Evolutionary conservation across 2,888 invertebrate species (phyloP), one percentile per base, ranked within the genome.

Genomic region (Scrobipalpa atriplicella): DNA sequence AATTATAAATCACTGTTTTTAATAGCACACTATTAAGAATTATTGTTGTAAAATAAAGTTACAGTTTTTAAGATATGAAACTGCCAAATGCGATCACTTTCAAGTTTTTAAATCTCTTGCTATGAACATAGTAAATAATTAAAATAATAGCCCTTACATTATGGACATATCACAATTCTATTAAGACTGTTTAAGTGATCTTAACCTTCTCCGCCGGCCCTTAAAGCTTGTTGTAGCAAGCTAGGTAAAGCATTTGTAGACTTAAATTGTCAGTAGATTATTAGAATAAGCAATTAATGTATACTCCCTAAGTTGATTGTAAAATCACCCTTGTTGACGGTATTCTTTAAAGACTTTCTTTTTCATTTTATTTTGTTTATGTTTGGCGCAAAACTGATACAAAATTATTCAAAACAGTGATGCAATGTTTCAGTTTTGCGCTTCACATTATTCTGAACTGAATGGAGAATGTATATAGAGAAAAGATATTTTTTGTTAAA

Each of bases 221-320:
- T 54, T 51, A 75, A 87, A 86, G 92, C 92, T 92, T 92, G 92
- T 86, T 73, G 80, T 87, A 86, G 87, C 92, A 89, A 87, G 92
- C 92, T 91, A 88, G 88, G 79, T 85, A 79, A 90, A 92, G 92
- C 92, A 92, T 92, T 92, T 91, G 85, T 91, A 92, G 90, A 85
- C 75, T 85, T 89, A 89, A 80, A 83, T 81, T 83, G 80, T 86
- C 80, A 81, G 81, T 92, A 90, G 86, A 77, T 75, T 87, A 90
- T 82, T 70, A 67, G 81, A 82, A 76, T 73, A 72, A 75, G 65
- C 19, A 60, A 65, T 70, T 65, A 73, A 71, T 73, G 72, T 70
- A 71, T 64, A 74, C 73, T 71, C 11, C 69, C 74, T 83, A 82
- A 81, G 82, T 83, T 83, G 78, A 85, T 79, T 75, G 74, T 79